Conservation (phyloP, 2,113 vertebrate species). For the Tinamus guttatus region DNA sequence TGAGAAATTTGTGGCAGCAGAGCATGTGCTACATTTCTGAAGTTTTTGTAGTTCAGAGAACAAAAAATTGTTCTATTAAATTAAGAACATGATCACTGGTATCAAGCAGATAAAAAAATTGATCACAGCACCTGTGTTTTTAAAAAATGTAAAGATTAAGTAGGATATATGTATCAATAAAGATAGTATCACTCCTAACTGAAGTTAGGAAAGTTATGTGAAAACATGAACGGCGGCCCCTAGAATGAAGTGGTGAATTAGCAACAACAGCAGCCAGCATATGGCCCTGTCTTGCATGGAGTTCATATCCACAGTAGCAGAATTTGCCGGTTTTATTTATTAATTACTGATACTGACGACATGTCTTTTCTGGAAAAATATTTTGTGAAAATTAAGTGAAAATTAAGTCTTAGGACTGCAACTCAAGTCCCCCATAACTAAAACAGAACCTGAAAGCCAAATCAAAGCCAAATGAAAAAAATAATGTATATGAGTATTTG, state of each 20-base stretch:
- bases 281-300: neutral
- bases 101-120: neutral
- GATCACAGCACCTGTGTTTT: neutral
- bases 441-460: too few species aligned
- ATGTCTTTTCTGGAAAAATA: neutral
- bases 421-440: too few species aligned
- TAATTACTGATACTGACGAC: neutral
- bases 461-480: neutral
- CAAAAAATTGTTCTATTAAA: neutral
- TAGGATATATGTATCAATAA: neutral
- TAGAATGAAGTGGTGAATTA: neutral
- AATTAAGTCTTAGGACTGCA: neutral
- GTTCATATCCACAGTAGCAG: neutral
- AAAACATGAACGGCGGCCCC: neutral
- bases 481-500: neutral
- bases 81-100: neutral
- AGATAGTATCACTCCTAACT: neutral
- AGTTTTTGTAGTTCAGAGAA: neutral
- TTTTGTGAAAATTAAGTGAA: conserved; percentile 16
- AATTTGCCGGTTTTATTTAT: neutral
- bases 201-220: neutral
- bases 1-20: neutral
- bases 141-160: neutral
- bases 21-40: neutral
- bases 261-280: neutral